phyloP scores from a whole-genome alignment of 1,140 invertebrate genomes.

The Streblospio benedicti region DNA sequence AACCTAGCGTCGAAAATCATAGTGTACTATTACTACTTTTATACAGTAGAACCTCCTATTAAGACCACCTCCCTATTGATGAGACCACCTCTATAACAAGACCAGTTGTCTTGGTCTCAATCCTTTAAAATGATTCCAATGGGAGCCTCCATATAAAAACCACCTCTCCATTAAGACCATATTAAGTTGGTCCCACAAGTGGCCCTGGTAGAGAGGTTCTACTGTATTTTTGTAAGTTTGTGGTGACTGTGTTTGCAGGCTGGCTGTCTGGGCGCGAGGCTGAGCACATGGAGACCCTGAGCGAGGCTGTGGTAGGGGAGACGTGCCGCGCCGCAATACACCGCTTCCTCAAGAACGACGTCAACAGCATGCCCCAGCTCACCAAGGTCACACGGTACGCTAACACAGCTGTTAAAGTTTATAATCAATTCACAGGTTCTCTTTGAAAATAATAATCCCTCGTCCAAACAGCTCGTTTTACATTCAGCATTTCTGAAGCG shows the following conservation, averaged over 20 bases:
- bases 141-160: too few relatives aligned
- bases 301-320: constrained; percentile 62
- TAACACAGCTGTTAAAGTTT: too few relatives aligned
- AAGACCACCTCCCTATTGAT: too few relatives aligned
- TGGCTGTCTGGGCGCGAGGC: constrained; percentile 72
- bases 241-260: constrained; percentile 43
- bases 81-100: too few relatives aligned
- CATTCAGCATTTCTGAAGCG: not conserved
- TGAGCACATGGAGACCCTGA: constrained; percentile 64
- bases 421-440: not conserved
- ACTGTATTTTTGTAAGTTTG: too few relatives aligned
- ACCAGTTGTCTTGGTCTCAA: too few relatives aligned
- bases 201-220: too few relatives aligned
- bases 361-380: constrained; percentile 51
- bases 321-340: constrained; percentile 54
- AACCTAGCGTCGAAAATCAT: too few relatives aligned
- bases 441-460: not conserved
- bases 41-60: too few relatives aligned
- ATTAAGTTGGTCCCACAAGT: too few relatives aligned
- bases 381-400: constrained; percentile 53
- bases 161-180: too few relatives aligned
- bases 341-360: constrained; percentile 50
- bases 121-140: too few relatives aligned
- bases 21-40: not conserved
- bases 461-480: not conserved